Percentiles rank a stretch among this genome's conserved stretches.
phyloP scores from a whole-genome alignment of 2,113 vertebrate genomes.

The Neogobius melanostomus region DNA sequence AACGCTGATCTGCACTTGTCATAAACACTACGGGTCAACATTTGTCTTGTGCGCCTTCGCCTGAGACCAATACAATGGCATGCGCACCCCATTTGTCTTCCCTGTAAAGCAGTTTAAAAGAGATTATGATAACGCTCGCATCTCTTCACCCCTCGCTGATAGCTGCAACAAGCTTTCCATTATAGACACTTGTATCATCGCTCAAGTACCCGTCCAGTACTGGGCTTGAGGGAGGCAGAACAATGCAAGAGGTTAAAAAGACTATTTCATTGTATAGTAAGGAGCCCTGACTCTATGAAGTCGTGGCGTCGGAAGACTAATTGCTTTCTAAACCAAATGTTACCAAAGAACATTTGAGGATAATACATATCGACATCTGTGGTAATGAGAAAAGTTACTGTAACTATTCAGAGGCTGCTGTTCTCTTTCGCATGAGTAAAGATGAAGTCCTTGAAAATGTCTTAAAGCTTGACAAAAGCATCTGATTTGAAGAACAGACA shows the following conservation, averaged over 20 bases:
- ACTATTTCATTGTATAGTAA: background rate
- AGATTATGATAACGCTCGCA: conserved; percentile 13
- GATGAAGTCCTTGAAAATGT: too few species aligned
- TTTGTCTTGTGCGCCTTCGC: conserved; percentile 23
- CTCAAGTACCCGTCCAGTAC: background rate
- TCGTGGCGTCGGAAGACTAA: background rate
- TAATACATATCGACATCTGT: background rate
- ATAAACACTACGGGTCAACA: conserved; percentile 8
- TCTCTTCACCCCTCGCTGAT: conserved; percentile 2
- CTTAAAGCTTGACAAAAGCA: too few species aligned
- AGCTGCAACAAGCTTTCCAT: background rate
- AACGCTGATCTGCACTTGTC: conserved; percentile 11
- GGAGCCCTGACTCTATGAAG: background rate
- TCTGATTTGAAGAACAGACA: too few species aligned
- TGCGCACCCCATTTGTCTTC: conserved; percentile 21
- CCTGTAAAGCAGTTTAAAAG: conserved; percentile 1
- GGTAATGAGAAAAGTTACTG: background rate
- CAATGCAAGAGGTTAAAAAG: background rate
- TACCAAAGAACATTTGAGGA: background rate
- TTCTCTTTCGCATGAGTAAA: too few species aligned
- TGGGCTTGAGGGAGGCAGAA: background rate
- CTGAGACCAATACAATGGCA: conserved; percentile 2
- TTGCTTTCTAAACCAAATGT: background rate
- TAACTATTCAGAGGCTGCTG: background rate
- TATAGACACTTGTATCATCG: background rate